These are phyloP conservation scores for Caenorhabditis tropicalis DNA, from an alignment of 1,140 invertebrate genomes.

Conservation along the genomic window DNA sequence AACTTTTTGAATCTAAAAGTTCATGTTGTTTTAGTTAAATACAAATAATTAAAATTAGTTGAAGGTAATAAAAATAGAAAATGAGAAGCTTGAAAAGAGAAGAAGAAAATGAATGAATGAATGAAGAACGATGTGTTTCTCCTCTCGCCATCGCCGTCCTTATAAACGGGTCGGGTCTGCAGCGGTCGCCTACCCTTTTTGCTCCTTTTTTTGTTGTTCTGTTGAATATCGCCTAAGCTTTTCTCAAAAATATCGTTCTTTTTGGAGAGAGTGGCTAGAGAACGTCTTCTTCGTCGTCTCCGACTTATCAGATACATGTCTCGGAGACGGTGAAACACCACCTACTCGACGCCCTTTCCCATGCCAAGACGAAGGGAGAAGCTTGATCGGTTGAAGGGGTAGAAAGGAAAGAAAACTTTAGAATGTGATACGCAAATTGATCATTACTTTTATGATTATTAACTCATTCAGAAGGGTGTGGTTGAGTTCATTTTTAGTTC, in stretches of 20 bases:
- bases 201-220: conserved; percentile 45
- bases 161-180: conserved; percentile 38
- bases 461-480: neutral
- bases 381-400: neutral
- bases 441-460: conserved; percentile 24
- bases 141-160: conserved; percentile 16
- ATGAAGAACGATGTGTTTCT: conserved; percentile 22
- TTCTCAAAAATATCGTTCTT: neutral
- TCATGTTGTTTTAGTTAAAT: neutral
- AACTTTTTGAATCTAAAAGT: no score
- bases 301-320: conserved; percentile 43
- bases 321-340: conserved; percentile 38
- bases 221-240: conserved; percentile 43
- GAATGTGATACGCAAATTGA: neutral
- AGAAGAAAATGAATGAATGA: neutral
- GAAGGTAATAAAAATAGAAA: neutral
- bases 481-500: neutral
- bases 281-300: neutral
- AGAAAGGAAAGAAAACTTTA: neutral
- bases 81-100: conserved; percentile 6
- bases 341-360: conserved; percentile 41
- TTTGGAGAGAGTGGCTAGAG: conserved; percentile 2
- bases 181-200: conserved; percentile 40
- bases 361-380: neutral
- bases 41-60: neutral